phyloP scores from a whole-genome alignment of 2,888 invertebrate genomes.

The Plagodis dolabraria region DNA sequence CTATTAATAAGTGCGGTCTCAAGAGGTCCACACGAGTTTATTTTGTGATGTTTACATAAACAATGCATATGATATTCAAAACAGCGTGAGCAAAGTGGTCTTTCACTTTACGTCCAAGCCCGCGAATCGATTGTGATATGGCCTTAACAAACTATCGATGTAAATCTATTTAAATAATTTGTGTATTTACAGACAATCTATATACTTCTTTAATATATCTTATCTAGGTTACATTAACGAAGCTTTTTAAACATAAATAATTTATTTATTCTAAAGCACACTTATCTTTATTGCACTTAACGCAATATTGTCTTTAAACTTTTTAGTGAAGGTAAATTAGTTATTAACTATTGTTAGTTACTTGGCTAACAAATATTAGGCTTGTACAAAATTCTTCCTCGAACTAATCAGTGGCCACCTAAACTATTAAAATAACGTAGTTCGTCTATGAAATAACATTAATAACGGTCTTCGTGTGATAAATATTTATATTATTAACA shows the following conservation, averaged over 20 bases:
- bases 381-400: conserved; percentile 16
- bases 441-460: conserved; percentile 2
- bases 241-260: conserved; percentile 24
- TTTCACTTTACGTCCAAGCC: background rate
- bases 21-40: no score
- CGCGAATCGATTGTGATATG: conserved; percentile 16
- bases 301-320: conserved; percentile 61
- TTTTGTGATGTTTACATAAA: no score
- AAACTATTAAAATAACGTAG: conserved; percentile 18
- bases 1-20: no score
- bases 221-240: conserved; percentile 46
- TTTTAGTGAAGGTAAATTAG: conserved; percentile 17
- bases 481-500: conserved; percentile 1
- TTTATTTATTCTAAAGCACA: conserved; percentile 56
- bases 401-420: conserved; percentile 15
- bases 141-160: conserved; percentile 1
- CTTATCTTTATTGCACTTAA: conserved; percentile 64
- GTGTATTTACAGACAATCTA: conserved; percentile 42
- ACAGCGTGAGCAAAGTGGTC: background rate
- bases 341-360: conserved; percentile 6
- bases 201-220: conserved; percentile 24
- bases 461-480: conserved; percentile 8
- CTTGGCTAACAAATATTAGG: conserved; percentile 7
- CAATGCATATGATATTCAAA: background rate
- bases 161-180: conserved; percentile 26